Base-by-base conservation (phyloP, 2,113 vertebrate genomes). In the Clarias gariepinus region DNA sequence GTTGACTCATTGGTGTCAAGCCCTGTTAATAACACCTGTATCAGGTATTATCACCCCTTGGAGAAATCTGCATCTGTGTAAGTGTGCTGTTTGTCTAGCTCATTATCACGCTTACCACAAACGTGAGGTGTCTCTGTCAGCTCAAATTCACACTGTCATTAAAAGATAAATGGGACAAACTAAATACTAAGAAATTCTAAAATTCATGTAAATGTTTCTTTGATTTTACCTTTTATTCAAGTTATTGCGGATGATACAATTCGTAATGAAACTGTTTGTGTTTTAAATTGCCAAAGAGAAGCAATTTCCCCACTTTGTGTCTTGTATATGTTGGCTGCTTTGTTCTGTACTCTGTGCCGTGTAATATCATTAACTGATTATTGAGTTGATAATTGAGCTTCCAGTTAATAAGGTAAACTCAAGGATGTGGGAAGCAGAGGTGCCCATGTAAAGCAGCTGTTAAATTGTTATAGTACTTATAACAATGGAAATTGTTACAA, bases 21-120 rank as follows among this genome's bases (percentile, higher is more conserved):
- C 6, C 89, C 90, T 8, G 93, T 86, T 12, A 85, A 94, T 0
- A 96, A 98, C 47, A 87, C 93, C 61, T 92, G 93, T 71, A 93
- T 55, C 68, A 92, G 95, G 86, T 95, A 94, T 89, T 92, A 88
- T 91, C 91, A 94, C 86, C 93, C 94, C 86, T 93, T 91, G 0
- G 95, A 95, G 81, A 94, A 95, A 60, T 87, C 94, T 0, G 92
- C 95, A 25, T 92, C 89, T 23, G 91, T 92, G 95, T 96, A 78
- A 96, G 95, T 95, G 76, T 88, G 12, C 25, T 80, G 86, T 28
- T 52, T 52, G 47, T 68, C 18, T 80, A 61, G 11, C 33, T 52
- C n/a, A n/a, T n/a, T n/a, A n/a, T n/a, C n/a, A n/a, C n/a, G n/a
- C n/a, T n/a, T n/a, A n/a, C n/a, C 21, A 76, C 9, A 76, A 52